Evolutionary conservation across 2,888 invertebrate genomes (phyloP).

Genomic region (Lissonota sp.): DNA sequence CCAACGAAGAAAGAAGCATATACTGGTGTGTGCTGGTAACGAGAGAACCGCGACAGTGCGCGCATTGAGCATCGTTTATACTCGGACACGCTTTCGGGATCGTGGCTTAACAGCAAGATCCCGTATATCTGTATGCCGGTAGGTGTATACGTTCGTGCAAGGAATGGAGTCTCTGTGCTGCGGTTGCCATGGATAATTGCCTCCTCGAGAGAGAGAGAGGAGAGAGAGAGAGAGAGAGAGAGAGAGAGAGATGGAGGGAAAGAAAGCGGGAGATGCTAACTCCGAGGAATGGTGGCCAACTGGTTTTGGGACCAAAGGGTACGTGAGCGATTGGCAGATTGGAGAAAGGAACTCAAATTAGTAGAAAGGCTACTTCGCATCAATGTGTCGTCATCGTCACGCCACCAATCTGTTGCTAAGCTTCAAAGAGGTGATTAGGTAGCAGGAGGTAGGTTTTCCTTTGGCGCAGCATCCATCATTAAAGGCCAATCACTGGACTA

Average conservation of each 20-base stretch:
- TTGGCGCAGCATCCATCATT: neutral
- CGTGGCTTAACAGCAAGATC: slow-evolving; percentile 44
- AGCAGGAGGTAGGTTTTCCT: neutral
- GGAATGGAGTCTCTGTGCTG: slow-evolving; percentile 31
- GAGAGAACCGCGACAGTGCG: slow-evolving; percentile 30
- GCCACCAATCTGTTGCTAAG: too few relatives aligned
- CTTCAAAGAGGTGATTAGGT: too few relatives aligned
- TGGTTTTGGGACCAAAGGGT: neutral
- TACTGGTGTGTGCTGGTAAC: neutral
- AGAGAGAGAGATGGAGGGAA: slow-evolving; percentile 7
- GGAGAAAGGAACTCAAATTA: neutral
- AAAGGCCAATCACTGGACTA: slow-evolving; percentile 2
- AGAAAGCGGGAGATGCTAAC: slow-evolving; percentile 1
- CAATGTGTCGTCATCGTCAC: neutral
- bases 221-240: slow-evolving; percentile 4
- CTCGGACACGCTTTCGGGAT: slow-evolving; percentile 60
- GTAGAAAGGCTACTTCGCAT: too few relatives aligned
- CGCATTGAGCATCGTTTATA: slow-evolving; percentile 53
- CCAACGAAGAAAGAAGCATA: slow-evolving; percentile 17
- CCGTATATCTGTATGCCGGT: slow-evolving; percentile 27
- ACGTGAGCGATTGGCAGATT: neutral
- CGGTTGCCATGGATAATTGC: slow-evolving; percentile 62
- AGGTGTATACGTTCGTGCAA: slow-evolving; percentile 32
- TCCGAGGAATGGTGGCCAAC: neutral
- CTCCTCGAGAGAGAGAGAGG: slow-evolving; percentile 29